These are phyloP conservation scores for Cephus rjabovi DNA, from an alignment of 2,888 invertebrate genomes.

Conservation along the genomic window DNA sequence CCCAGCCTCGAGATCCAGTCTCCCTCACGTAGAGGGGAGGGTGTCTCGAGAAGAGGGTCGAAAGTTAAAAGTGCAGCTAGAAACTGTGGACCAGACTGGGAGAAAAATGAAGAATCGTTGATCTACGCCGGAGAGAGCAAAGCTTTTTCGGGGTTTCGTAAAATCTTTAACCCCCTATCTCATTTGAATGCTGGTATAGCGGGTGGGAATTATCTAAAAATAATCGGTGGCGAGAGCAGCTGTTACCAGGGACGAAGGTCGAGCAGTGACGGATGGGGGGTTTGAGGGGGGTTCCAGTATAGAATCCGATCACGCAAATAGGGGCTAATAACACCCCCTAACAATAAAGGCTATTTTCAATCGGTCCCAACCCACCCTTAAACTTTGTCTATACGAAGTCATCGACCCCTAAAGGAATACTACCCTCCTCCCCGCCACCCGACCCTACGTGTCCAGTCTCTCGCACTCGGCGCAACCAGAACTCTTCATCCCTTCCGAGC, in stretches of 20 bases:
- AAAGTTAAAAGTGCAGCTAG: no score
- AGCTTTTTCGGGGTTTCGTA: no score
- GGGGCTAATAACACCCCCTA: background rate
- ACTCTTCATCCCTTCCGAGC: constrained; percentile 18
- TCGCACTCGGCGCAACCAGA: constrained; percentile 12
- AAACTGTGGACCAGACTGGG: no score
- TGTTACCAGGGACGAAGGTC: constrained; percentile 26
- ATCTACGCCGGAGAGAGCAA: no score
- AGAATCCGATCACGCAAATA: constrained; percentile 1
- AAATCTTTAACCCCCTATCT: no score
- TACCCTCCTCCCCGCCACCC: background rate
- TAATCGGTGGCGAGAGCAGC: constrained; percentile 38
- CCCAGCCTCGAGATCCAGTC: no score
- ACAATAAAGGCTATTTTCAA: constrained; percentile 40
- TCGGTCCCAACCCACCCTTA: constrained; percentile 40
- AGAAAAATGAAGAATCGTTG: no score
- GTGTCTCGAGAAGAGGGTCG: no score
- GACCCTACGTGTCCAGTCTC: constrained; percentile 15
- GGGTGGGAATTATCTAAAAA: constrained; percentile 33
- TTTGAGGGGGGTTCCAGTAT: background rate
- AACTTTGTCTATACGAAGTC: constrained; percentile 29
- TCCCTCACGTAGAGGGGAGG: no score
- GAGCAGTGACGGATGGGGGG: background rate
- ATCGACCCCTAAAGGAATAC: constrained; percentile 37
- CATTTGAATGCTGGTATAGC: background rate